Base-by-base conservation (phyloP, 1,140 invertebrate species). In the Lordiphosa mommai region DNA sequence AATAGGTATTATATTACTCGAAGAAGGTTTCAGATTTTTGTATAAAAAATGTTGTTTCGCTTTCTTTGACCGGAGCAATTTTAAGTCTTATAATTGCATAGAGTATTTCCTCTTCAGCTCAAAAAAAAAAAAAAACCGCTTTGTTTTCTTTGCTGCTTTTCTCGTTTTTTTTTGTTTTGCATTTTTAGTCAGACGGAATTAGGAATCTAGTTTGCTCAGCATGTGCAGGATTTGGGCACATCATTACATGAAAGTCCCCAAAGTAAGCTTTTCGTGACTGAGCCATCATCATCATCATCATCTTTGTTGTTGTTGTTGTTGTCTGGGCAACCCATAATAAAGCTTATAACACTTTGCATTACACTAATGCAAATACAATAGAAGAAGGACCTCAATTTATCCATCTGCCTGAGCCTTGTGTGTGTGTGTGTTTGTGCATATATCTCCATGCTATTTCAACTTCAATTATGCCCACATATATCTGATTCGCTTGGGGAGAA, bases 261-360 rank as follows among this genome's bases (percentile, higher is more conserved):
- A 72, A 67, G 77, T 68, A 56, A 58, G 61, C 48, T 34, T 17
- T 47, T 50, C 61, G 61, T 69, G 66, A 56, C 46, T 69, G 66
- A 64, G 66, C 32, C 32, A 68, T 47, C 33, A 30, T 40, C 49
- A 48, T 41, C 66, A 51, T 13, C 14, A 37, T n/a, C 38, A 17
- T 43, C 16, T 9, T 10, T 3, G 16, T 27, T 8, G 1, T 4
- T 10, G n/a, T 41, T 20, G 40, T 63, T 48, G 53, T 51, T 55
- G 69, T 59, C 32, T 60, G 51, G 68, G 58, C 77, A 59, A 65
- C 60, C 40, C 67, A 61, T 84, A 84, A 84, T 84, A 82, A 82
- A 76, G 77, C 77, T 82, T 82, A 82, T 84, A 82, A 82, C 77
- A 82, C 77, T 84, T 82, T 82, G 77, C 77, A 84, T 84, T 84